These are phyloP conservation scores for Acridotheres tristis DNA, from an alignment of 2,797 vertebrate genomes.

Conservation along the genomic window DNA sequence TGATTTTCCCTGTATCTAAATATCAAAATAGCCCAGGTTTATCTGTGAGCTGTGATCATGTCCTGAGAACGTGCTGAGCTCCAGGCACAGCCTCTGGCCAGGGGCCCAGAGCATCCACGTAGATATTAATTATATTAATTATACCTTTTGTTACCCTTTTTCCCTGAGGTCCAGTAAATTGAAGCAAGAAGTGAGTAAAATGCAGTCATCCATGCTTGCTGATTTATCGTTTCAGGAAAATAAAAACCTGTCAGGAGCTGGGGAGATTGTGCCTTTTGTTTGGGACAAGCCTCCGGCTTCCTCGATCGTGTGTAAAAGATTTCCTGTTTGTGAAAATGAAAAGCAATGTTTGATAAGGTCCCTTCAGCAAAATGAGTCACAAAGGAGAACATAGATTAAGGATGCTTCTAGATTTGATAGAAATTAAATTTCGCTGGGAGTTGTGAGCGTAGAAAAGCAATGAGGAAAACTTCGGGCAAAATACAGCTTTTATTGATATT, in stretches of 20 bases:
- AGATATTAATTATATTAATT: not conserved
- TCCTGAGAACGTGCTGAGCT: not conserved
- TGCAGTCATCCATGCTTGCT: constrained; percentile 21
- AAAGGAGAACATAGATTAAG: not conserved
- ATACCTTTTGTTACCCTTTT: constrained; percentile 22
- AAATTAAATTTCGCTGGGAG: not conserved
- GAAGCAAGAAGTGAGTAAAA: constrained; percentile 10
- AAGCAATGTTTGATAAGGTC: not conserved
- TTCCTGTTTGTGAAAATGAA: constrained; percentile 46
- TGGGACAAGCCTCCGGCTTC: constrained; percentile 31
- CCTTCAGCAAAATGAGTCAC: not conserved
- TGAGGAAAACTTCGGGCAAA: not conserved
- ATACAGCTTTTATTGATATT: not conserved
- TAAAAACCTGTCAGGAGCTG: constrained; percentile 27
- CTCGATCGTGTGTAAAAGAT: constrained; percentile 48
- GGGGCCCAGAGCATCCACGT: not conserved
- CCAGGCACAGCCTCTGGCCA: not conserved
- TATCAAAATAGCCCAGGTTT: not conserved
- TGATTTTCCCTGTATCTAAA: not conserved
- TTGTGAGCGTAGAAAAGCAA: not conserved
- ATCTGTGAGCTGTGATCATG: not conserved
- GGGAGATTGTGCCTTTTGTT: constrained; percentile 49
- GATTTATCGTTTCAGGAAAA: constrained; percentile 62
- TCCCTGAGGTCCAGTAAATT: constrained; percentile 20
- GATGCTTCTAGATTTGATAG: not conserved